Percentiles rank a stretch among this genome's conserved stretches.
Conservation (phyloP, 2,797 vertebrate genomes). For the Coluber constrictor region DNA sequence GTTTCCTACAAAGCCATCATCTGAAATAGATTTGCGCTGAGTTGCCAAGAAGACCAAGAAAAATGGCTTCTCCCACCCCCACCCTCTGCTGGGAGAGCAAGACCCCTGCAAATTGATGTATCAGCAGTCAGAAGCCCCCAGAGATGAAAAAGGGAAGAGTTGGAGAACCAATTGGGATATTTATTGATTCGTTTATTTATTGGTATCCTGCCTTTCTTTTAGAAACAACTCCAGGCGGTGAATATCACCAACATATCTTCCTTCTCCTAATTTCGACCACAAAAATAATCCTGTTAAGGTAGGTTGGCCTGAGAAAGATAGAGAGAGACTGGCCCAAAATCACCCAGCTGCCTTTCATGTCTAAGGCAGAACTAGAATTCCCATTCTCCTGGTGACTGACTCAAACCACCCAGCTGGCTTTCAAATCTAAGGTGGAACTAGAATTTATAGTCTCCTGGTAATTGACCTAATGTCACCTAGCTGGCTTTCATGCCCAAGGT, state of each 20-base stretch:
- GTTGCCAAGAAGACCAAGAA: conserved; percentile 50
- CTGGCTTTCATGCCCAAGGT: no score
- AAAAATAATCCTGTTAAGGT: not conserved
- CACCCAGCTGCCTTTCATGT: rapidly evolving
- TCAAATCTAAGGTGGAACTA: rapidly evolving
- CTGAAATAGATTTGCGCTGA: conserved; percentile 45
- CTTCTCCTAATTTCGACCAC: not conserved
- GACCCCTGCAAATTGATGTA: conserved; percentile 61
- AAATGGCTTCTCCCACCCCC: not conserved
- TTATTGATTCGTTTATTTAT: not conserved
- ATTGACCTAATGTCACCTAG: no score
- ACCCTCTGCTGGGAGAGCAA: conserved; percentile 48
- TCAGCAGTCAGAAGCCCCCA: conserved; percentile 60
- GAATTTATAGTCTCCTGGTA: no score
- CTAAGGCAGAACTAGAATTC: no score
- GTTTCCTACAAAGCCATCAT: conserved; percentile 52
- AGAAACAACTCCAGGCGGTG: not conserved
- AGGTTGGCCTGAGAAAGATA: not conserved
- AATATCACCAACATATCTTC: not conserved
- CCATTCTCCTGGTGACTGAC: rapidly evolving
- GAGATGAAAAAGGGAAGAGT: conserved; percentile 59
- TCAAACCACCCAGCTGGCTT: not conserved
- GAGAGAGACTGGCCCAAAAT: not conserved
- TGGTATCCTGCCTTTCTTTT: not conserved
- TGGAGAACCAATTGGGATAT: conserved; percentile 39